These are phyloP conservation scores for Drosophila tropicalis DNA, from an alignment of 1,140 invertebrate genomes.

Conservation along the genomic window DNA sequence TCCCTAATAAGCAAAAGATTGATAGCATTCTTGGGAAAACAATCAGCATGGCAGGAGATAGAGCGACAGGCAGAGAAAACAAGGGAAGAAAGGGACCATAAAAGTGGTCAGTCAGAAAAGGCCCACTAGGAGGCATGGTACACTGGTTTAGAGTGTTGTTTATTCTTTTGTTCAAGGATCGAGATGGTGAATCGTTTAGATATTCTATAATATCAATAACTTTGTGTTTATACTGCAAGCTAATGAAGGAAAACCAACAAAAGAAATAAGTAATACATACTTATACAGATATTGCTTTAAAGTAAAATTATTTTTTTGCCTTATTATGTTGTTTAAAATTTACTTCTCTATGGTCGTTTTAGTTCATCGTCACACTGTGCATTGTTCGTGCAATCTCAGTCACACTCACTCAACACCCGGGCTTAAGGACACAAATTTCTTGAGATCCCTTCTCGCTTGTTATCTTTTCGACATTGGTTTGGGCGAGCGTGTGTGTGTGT, in stretches of 20 bases:
- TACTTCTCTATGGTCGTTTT: background rate
- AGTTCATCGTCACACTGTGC: background rate
- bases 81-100: slow-evolving; percentile 5
- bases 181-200: no score
- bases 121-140: background rate
- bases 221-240: no score
- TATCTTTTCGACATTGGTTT: slow-evolving; percentile 4
- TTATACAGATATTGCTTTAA: no score
- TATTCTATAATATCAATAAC: no score
- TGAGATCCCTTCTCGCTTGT: slow-evolving; percentile 11
- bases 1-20: slow-evolving; percentile 81
- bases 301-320: no score
- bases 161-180: no score
- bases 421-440: slow-evolving; percentile 27
- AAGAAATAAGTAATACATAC: no score
- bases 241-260: no score
- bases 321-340: no score
- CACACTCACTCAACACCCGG: slow-evolving; percentile 22
- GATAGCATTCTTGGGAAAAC: slow-evolving; percentile 76
- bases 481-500: background rate
- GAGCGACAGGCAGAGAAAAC: background rate
- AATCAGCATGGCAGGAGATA: slow-evolving; percentile 19
- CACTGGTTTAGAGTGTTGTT: background rate
- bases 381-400: slow-evolving; percentile 30
- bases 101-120: slow-evolving; percentile 1